phyloP scores from a whole-genome alignment of 2,113 vertebrate genomes.

The Melanerpes formicivorus region DNA sequence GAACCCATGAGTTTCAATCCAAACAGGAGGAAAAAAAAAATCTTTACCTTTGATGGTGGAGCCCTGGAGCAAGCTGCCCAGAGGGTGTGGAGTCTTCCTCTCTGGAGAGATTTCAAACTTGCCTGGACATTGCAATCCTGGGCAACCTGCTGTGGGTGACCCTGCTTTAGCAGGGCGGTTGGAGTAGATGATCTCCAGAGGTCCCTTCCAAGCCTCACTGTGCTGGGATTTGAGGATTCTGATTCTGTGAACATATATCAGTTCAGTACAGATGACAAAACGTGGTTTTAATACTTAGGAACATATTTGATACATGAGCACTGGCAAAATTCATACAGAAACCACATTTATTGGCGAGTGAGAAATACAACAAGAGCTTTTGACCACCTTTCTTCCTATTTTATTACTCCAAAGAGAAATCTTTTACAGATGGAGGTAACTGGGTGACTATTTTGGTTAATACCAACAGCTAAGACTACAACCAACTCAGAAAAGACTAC shows the following conservation, averaged over 20 bases:
- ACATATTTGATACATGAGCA: background rate
- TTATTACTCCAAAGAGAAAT: conserved; percentile 14
- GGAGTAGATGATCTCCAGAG: too few species aligned
- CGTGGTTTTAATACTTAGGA: background rate
- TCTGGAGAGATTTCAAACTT: too few species aligned
- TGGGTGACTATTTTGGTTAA: background rate
- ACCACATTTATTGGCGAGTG: background rate
- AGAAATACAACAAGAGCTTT: background rate
- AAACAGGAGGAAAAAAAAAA: background rate
- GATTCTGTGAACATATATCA: background rate
- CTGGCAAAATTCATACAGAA: background rate
- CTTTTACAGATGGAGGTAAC: background rate
- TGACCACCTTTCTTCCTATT: background rate
- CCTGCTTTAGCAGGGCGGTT: too few species aligned
- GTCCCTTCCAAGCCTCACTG: too few species aligned
- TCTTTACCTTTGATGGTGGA: too few species aligned
- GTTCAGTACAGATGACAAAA: background rate
- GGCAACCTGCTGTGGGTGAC: too few species aligned
- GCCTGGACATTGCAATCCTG: too few species aligned
- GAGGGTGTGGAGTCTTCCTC: too few species aligned
- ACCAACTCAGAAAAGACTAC: background rate
- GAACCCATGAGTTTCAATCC: too few species aligned
- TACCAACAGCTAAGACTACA: background rate
- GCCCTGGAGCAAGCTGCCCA: too few species aligned
- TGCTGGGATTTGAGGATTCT: too few species aligned